These are phyloP conservation scores for Resseliella maxima DNA, from an alignment of 2,888 invertebrate genomes.

Conservation along the genomic window DNA sequence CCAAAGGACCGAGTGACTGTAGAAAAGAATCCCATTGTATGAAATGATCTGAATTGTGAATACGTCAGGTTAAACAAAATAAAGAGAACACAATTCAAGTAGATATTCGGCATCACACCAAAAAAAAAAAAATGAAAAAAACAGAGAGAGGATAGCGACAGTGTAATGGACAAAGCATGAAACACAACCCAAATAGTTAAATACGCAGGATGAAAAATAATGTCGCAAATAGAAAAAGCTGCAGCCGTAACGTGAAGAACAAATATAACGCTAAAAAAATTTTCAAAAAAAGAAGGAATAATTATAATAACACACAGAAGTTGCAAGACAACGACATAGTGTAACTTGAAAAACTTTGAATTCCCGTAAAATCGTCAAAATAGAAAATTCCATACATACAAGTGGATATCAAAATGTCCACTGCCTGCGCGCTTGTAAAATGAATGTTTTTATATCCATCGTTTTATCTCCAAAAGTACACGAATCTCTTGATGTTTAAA, in stretches of 20 bases:
- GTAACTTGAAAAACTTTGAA: slow-evolving; percentile 29
- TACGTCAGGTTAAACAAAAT: slow-evolving; percentile 26
- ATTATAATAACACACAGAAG: slow-evolving; percentile 16
- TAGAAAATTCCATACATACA: slow-evolving; percentile 23
- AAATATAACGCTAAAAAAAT: neutral
- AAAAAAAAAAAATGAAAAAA: neutral
- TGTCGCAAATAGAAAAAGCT: slow-evolving; percentile 49
- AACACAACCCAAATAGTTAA: slow-evolving; percentile 14
- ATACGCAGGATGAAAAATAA: slow-evolving; percentile 36
- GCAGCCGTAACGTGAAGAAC: slow-evolving; percentile 23
- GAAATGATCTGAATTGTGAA: slow-evolving; percentile 39
- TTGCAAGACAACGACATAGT: neutral
- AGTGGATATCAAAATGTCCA: slow-evolving; percentile 3
- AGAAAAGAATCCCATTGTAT: slow-evolving; percentile 27
- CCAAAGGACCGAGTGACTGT: neutral
- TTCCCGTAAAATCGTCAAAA: neutral
- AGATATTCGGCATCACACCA: slow-evolving; percentile 7
- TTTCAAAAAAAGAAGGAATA: neutral
- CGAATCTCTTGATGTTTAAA: slow-evolving; percentile 34
- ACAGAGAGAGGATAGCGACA: neutral
- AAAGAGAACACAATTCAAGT: slow-evolving; percentile 1
- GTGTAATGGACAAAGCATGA: slow-evolving; percentile 15
- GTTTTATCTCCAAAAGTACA: neutral
- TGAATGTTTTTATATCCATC: neutral
- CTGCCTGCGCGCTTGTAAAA: neutral